Base-by-base conservation (phyloP, 2,888 invertebrate genomes). In the Limnephilus lunatus region DNA sequence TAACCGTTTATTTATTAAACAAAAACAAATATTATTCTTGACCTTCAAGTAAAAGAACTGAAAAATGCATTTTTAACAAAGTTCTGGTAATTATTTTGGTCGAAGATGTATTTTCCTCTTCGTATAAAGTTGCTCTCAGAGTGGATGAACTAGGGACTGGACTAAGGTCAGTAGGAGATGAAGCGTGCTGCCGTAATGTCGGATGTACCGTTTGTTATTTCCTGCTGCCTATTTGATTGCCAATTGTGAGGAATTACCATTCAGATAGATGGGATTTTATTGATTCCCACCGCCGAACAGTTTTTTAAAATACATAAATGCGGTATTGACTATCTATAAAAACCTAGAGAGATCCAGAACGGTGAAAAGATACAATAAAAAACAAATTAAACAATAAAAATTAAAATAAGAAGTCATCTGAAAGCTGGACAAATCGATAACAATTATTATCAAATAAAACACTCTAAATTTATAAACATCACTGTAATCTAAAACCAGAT, bases 91-190 rank as follows among this genome's bases (percentile, higher is more conserved):
- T 19, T 25, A 68, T 68, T 68, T 68, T 68, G 3, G 9, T 9
- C 9, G 68, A 68, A 68, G 19, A 25, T 25, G n/a, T 25, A 25
- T 68, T 25, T 68, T 25, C 68, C 9, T 85, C 15, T 80, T 35
- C 0, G 31, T 32, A 4, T 31, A 32, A 83, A 48, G 25, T 35
- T 19, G 19, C 25, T 81, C 81, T 31, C 39, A n/a, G 25, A 32
- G 31, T 44, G n/a, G 39, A 35, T 35, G 39, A 30, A 44, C n/a
- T 25, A 12, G 30, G 12, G 32, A 32, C 85, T 35, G 19, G 32
- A 39, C 85, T 85, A 86, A n/a, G 35, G 86, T 86, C 44, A 86
- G 86, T 86, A 35, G 86, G n/a, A 30, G 86, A n/a, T 12, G 15
- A n/a, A 32, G 44, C 44, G 39, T 86, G 86, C n/a, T 44, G 35